Evolutionary conservation across 2,797 vertebrate genomes (phyloP), one percentile per base, ranked within the genome.

Genomic region (Karalla daura): DNA sequence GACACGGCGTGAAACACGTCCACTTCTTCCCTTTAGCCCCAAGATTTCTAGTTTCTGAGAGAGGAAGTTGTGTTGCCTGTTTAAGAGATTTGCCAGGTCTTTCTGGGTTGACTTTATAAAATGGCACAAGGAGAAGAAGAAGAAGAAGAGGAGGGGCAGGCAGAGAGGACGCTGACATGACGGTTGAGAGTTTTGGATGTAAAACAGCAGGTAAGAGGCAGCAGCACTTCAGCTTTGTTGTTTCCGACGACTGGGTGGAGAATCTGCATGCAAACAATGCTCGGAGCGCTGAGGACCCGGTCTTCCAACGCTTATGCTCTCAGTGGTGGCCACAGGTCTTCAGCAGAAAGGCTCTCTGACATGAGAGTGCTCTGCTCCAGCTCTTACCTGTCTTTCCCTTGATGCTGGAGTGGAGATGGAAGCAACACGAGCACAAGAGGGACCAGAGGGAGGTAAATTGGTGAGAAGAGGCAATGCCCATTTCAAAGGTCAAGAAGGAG

Each of bases 211-310:
- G 56, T 81, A 80, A 83, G n/a, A n/a, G n/a, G n/a, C 44, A 45
- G 54, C 27, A 44, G n/a, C 66, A 71, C 72, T 75, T 72, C 37
- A 69, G 46, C n/a, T 61, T 45, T 37, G 45, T 21, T 45, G 59
- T 56, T 90, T 85, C 84, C 93, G 94, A 95, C 94, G 95, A 95
- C 94, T 90, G 90, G 91, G 90, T 88, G 90, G 85, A 87, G 66
- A 90, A 95, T 95, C 93, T 95, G 95, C 94, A 96, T 96, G 94
- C 93, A 96, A 96, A 96, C 94, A 88, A 90, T 93, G 92, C 94
- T 94, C 91, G 92, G 92, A 93, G 95, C 92, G 92, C 91, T 83
- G 81, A 80, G 61, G 62, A 58, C 64, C 37, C 17, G 6, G 21
- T 39, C 39, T 56, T 64, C 41, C 45, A 6, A 75, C 75, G 84